Evolutionary conservation across 2,113 vertebrate genomes (phyloP).

Genomic region (Petaurus breviceps): DNA sequence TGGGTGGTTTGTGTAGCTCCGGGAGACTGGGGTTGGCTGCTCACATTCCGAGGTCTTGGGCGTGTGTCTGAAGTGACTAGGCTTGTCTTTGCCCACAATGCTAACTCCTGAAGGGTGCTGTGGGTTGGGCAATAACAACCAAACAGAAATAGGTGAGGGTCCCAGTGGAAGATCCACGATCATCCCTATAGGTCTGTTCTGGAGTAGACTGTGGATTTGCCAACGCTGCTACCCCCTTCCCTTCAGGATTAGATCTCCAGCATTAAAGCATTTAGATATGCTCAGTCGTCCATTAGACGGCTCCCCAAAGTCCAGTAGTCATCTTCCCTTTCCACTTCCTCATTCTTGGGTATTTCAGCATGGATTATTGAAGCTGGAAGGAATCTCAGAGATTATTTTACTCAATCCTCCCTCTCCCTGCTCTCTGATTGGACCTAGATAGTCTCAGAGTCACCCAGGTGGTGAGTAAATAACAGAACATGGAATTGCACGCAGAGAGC

Average conservation of each 20-base stretch:
- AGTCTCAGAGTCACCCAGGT: neutral
- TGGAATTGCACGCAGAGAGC: neutral
- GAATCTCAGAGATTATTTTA: neutral
- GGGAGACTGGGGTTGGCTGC: slow-evolving; percentile 78
- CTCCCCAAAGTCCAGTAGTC: slow-evolving; percentile 17
- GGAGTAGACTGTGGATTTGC: slow-evolving; percentile 59
- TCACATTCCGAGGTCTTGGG: slow-evolving; percentile 81
- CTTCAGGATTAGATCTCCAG: slow-evolving; percentile 64
- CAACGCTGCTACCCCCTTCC: slow-evolving; percentile 57
- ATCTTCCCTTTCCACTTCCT: slow-evolving; percentile 1
- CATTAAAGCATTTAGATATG: slow-evolving; percentile 9
- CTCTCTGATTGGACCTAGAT: neutral
- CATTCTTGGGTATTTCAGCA: neutral
- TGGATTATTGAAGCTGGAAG: neutral
- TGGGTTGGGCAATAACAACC: slow-evolving; percentile 77
- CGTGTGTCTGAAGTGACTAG: slow-evolving; percentile 73
- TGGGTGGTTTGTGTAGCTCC: slow-evolving; percentile 82
- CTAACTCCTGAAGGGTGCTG: slow-evolving; percentile 76
- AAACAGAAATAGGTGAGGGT: slow-evolving; percentile 70
- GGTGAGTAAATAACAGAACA: neutral
- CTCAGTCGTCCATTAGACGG: neutral
- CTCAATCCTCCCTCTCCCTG: neutral
- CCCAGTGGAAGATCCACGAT: neutral
- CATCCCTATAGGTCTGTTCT: neutral
- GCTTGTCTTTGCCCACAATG: slow-evolving; percentile 78